Percentiles rank a stretch among this genome's conserved stretches.
Evolutionary conservation across 2,888 invertebrate genomes (phyloP).

Genomic region (Proisotoma minuta): DNA sequence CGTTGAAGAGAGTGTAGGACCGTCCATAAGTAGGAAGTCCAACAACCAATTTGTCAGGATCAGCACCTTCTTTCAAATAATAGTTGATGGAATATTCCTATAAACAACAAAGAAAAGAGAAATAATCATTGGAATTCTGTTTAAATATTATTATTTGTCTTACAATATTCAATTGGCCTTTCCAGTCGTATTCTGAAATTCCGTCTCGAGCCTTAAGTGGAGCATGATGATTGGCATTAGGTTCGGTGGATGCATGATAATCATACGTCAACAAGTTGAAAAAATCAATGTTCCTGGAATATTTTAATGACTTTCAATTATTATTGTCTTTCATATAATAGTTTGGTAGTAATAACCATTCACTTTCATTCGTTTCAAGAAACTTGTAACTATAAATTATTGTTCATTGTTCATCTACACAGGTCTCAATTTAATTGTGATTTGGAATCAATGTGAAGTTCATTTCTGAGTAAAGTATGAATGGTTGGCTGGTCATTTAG

Average conservation of each 20-base stretch:
- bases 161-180: slow-evolving; percentile 81
- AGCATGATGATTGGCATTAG: slow-evolving; percentile 84
- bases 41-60: slow-evolving; percentile 50
- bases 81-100: slow-evolving; percentile 52
- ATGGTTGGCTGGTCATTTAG: too few relatives aligned
- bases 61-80: slow-evolving; percentile 51
- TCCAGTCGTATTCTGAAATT: slow-evolving; percentile 79
- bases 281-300: slow-evolving; percentile 76
- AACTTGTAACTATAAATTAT: too few relatives aligned
- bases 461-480: neutral
- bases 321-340: neutral
- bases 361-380: neutral
- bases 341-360: neutral
- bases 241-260: slow-evolving; percentile 87
- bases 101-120: slow-evolving; percentile 19
- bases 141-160: slow-evolving; percentile 53
- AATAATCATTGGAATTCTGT: too few relatives aligned
- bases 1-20: slow-evolving; percentile 81
- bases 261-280: slow-evolving; percentile 87
- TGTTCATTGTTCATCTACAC: too few relatives aligned
- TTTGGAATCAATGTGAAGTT: too few relatives aligned
- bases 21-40: slow-evolving; percentile 66
- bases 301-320: too few relatives aligned
- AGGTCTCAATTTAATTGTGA: too few relatives aligned
- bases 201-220: slow-evolving; percentile 74